Evolutionary conservation across 2,888 invertebrate species (phyloP).

Genomic region (Lycophotia porphyrea): DNA sequence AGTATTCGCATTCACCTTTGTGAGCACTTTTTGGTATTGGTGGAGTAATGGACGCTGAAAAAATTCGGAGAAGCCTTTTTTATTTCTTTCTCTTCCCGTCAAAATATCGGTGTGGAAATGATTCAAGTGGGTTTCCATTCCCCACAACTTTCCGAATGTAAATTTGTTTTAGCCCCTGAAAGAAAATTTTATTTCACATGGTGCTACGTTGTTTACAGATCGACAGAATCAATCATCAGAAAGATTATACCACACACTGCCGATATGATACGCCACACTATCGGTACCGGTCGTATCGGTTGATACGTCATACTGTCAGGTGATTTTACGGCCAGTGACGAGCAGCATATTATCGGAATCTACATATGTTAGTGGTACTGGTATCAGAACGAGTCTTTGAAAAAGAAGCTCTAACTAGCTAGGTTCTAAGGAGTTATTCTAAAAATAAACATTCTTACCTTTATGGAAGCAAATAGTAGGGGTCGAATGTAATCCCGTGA

Average conservation of each 20-base stretch:
- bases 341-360: background rate
- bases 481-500: constrained; percentile 62
- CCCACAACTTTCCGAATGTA: background rate
- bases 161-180: background rate
- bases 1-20: constrained; percentile 53
- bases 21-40: constrained; percentile 19
- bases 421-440: background rate
- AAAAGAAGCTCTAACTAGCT: background rate
- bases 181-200: background rate
- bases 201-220: background rate
- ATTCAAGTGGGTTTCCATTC: constrained; percentile 1
- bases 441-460: background rate
- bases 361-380: background rate
- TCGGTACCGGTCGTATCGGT: too few species aligned
- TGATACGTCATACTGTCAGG: background rate
- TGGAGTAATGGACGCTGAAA: constrained; percentile 18
- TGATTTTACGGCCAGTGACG: background rate
- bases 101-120: constrained; percentile 8
- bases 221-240: background rate
- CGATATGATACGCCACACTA: too few species aligned
- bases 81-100: background rate
- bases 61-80: constrained; percentile 8
- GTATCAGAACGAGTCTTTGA: background rate
- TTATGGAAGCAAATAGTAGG: constrained; percentile 51
- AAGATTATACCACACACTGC: background rate